Percentiles rank a stretch among this genome's conserved stretches.
These are phyloP conservation scores for Pseudomugil tenellus DNA, from an alignment of 2,797 vertebrate genomes.

Conservation along the genomic window DNA sequence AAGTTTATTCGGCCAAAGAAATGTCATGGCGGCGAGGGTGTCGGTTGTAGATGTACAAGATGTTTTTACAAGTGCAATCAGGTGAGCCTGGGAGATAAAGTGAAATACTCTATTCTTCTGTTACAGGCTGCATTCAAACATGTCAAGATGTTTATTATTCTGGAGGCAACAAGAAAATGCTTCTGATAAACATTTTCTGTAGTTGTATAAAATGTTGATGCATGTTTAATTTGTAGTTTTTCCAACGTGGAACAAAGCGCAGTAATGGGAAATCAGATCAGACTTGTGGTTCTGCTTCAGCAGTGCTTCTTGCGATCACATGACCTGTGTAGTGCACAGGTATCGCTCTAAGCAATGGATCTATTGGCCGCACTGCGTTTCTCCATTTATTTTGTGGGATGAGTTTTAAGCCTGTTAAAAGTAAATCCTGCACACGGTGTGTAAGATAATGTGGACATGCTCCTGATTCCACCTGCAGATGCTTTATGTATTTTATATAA, in stretches of 20 bases:
- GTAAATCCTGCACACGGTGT: slow-evolving; percentile 47
- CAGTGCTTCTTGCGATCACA: slow-evolving; percentile 24
- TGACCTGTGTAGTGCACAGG: slow-evolving; percentile 29
- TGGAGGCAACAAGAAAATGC: not conserved
- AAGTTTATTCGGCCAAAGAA: slow-evolving; percentile 54
- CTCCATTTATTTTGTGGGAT: slow-evolving; percentile 38
- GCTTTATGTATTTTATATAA: slow-evolving; percentile 88
- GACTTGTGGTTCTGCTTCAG: slow-evolving; percentile 23
- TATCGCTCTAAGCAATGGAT: slow-evolving; percentile 20
- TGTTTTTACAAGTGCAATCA: slow-evolving; percentile 60
- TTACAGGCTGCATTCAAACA: slow-evolving; percentile 26
- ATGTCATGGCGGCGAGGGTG: slow-evolving; percentile 1
- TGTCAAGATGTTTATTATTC: slow-evolving; percentile 28
- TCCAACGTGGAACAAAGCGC: slow-evolving; percentile 20
- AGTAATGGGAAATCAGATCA: slow-evolving; percentile 37
- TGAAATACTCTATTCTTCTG: slow-evolving; percentile 12
- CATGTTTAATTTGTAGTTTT: not conserved
- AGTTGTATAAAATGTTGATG: slow-evolving; percentile 12
- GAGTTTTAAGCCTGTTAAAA: slow-evolving; percentile 44
- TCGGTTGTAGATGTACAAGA: not conserved
- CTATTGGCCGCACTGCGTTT: slow-evolving; percentile 29
- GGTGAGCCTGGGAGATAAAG: slow-evolving; percentile 25
- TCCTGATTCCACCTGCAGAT: slow-evolving; percentile 79
- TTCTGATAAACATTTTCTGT: slow-evolving; percentile 14
- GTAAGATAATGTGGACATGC: slow-evolving; percentile 72